Evolutionary conservation across 2,113 vertebrate species (phyloP), one percentile per base, ranked within the genome.

Genomic region (Camarhynchus parvulus): DNA sequence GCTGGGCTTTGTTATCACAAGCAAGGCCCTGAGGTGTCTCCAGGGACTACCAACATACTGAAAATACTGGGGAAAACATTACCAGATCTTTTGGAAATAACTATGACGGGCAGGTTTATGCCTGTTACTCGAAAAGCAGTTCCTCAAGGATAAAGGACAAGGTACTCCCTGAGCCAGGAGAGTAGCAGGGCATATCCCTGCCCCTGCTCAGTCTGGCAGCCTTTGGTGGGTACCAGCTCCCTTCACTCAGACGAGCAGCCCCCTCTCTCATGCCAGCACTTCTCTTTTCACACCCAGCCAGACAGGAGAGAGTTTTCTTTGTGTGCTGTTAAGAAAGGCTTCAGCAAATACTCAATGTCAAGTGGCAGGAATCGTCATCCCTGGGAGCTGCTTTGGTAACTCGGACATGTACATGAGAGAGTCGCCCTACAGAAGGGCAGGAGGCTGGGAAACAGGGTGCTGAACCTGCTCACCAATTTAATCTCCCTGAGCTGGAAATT

Each of bases 211-310:
- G 28, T 11, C 64, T 77, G 75, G 20, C 15, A 75, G 42, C n/a
- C 53, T 66, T 79, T 67, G 47, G 10, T 19, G 23, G 11, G 21
- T 42, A 30, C 7, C 0, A 0, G 47, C 10, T 72, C 35, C 33
- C 10, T 19, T 24, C 1, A 2, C 30, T 42, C 0, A 0, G 41
- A 52, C 1, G 1, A 13, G 23, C 50, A 66, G 25, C 15, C 11
- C 11, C 13, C 5, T 58, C 41, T 82, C 56, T 61, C 56, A 44
- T 7, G 5, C 33, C 33, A 78, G 25, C 33, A 35, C 31, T 74
- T 76, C n/a, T 80, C 46, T 72, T 80, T 73, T 58, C 35, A 35
- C 23, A 56, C 18, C 4, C 1, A 15, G 2, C 13, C 17, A 59
- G 75, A 44, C 22, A 78, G 61, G 23, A 59, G 18, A 2, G 9